Evolutionary conservation across 2,113 vertebrate genomes (phyloP), one percentile per base, ranked within the genome.

Genomic region (Serranochromis macrocephalus): DNA sequence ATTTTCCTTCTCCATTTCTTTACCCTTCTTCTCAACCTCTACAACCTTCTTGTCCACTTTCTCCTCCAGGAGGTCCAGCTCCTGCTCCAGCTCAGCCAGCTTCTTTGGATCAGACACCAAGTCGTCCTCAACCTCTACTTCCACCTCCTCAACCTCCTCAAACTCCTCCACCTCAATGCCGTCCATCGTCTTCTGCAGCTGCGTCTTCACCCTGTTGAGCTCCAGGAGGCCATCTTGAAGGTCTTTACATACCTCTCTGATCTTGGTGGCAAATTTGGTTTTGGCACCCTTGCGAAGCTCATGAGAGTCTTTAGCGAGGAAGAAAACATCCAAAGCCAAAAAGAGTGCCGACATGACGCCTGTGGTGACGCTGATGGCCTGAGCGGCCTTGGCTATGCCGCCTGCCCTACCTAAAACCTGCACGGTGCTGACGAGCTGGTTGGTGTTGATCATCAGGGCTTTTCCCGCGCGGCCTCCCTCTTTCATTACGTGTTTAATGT

Each of bases 131-230:
- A 93, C 92, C 24, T 95, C 94, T 53, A 84, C 94, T 85, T 95
- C 96, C 45, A 95, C 93, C 75, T 96, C 95, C 51, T 92, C 38
- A 1, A 93, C 80, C 80, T 95, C 93, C 85, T 96, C 96, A 9
- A 87, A 94, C 91, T 95, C 94, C 84, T 95, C 96, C 89, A 96
- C 86, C 86, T 96, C 96, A 10, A 95, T 95, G 78, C 95, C 95
- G 3, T 96, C 96, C 95, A 96, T 96, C 38, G 94, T 96, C 84
- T 94, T 95, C 89, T 96, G 95, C 89, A 97, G 93, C 58, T 95
- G 92, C 2, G 57, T 91, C 86, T 96, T 96, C 17, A 96, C 95
- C 78, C 87, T 94, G 91, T 95, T 96, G 58, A 96, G 80, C 81
- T 96, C 94, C 86, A 94, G 81, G 7, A 97, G 93, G 7, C 95